Evolutionary conservation across 2,113 vertebrate species (phyloP).

Genomic region (Misgurnus mizolepis): DNA sequence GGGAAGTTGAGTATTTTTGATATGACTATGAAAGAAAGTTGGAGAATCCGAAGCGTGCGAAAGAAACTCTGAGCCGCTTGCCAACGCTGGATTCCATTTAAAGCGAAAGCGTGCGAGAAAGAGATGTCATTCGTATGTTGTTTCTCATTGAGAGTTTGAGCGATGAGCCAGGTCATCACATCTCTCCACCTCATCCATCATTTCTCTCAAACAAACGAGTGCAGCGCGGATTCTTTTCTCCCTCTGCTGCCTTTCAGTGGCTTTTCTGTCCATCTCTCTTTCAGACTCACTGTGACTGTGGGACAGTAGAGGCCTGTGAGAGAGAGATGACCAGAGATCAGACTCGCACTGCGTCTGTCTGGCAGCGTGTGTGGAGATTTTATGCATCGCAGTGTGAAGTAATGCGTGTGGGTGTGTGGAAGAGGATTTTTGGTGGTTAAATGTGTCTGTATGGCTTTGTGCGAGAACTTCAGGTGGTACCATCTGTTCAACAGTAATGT

Average conservation of each 20-base stretch:
- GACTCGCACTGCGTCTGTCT: slow-evolving; percentile 58
- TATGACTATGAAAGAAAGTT: slow-evolving; percentile 18
- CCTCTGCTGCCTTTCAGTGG: slow-evolving; percentile 66
- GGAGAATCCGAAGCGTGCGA: slow-evolving; percentile 20
- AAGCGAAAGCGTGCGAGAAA: slow-evolving; percentile 12
- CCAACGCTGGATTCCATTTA: slow-evolving; percentile 58
- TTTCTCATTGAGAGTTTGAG: slow-evolving; percentile 81
- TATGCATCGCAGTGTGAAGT: slow-evolving; percentile 33
- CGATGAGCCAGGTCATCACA: slow-evolving; percentile 82
- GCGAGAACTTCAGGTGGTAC: not conserved
- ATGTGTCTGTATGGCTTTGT: not conserved
- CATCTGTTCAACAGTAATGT: not conserved
- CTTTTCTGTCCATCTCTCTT: slow-evolving; percentile 50
- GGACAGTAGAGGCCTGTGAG: slow-evolving; percentile 55
- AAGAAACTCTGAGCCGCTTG: not conserved
- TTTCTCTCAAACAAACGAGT: slow-evolving; percentile 70
- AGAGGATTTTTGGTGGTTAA: not conserved
- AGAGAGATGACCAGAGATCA: slow-evolving; percentile 65
- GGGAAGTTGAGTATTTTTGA: not conserved
- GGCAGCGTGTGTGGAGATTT: slow-evolving; percentile 40
- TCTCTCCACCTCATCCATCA: slow-evolving; percentile 82
- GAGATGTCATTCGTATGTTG: slow-evolving; percentile 72
- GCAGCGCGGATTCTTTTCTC: slow-evolving; percentile 65
- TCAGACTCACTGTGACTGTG: slow-evolving; percentile 31
- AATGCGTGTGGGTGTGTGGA: slow-evolving; percentile 34